Evolutionary conservation across 2,113 vertebrate genomes (phyloP), one percentile per base, ranked within the genome.

Genomic region (Mystacornis crossleyi): DNA sequence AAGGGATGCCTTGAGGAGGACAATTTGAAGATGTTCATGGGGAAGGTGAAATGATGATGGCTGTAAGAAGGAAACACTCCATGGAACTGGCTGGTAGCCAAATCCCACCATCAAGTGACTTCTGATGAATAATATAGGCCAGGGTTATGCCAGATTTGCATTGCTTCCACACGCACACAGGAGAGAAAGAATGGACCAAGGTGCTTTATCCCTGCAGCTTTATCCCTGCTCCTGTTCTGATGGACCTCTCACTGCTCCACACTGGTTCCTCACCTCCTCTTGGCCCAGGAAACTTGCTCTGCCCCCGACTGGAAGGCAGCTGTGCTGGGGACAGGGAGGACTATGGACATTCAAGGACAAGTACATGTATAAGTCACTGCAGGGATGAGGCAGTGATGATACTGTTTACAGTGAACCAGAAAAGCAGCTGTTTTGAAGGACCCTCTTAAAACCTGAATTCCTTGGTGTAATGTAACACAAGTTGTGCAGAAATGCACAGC

Each of bases 201-300:
- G 28, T 58, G 29, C 57, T 25, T 60, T 67, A 66, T 51, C 28
- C 21, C 31, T 92, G 75, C 48, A 82, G 62, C 33, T n/a, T n/a
- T n/a, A n/a, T n/a, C n/a, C n/a, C n/a, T n/a, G 25, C n/a, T 81
- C 12, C 45, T 61, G 34, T 57, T 48, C n/a, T 57, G 55, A 64
- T 12, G 23, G 62, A 33, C 38, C 16, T n/a, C 38, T 53, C 23
- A 14, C 12, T 67, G 57, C 62, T 64, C 7, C 6, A 1, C 29
- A 12, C 2, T 0, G 0, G 29, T 67, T 90, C 48, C 61, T 81
- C 55, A 36, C 9, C 29, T n/a, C 5, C 34, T 21, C 20, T 64
- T 18, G 26, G 16, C 18, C 34, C 17, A 4, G 9, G 5, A 65
- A 62, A 40, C 9, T 58, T 5, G 1, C 29, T 38, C 62, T 64